These are phyloP conservation scores for Phengaris alcon DNA, from an alignment of 2,888 invertebrate genomes.

Conservation along the genomic window DNA sequence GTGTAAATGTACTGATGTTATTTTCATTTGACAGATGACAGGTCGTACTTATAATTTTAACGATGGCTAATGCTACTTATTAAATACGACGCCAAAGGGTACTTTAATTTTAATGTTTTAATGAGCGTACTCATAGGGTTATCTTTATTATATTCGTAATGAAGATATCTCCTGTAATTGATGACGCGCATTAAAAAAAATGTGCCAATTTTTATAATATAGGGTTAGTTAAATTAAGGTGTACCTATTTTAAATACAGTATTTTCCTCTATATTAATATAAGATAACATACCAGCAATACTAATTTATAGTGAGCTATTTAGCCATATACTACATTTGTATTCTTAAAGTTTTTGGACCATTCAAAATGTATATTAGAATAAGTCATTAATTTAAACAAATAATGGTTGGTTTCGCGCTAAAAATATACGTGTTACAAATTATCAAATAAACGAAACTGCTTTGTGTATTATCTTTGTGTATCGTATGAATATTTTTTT, in stretches of 20 bases:
- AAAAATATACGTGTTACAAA: conserved; percentile 10
- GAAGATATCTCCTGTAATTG: neutral
- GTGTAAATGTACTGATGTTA: neutral
- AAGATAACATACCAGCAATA: conserved; percentile 44
- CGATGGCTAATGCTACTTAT: conserved; percentile 36
- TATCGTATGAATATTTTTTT: neutral
- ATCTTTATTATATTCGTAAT: neutral
- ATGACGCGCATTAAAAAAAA: conserved; percentile 31
- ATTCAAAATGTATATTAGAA: conserved; percentile 18
- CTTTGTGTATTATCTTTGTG: neutral
- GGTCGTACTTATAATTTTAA: conserved; percentile 43
- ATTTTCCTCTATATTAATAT: conserved; percentile 49
- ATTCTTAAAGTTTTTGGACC: conserved; percentile 29
- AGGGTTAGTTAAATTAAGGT: conserved; percentile 42
- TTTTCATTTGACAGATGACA: conserved; percentile 6
- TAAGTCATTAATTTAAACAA: conserved; percentile 7
- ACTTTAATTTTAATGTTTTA: conserved; percentile 23
- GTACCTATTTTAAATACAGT: conserved; percentile 46
- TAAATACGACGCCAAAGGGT: conserved; percentile 34
- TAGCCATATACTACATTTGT: neutral
- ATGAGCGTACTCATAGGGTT: neutral
- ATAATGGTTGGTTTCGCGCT: conserved; percentile 8
- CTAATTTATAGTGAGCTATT: conserved; percentile 34
- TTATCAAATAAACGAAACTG: neutral
- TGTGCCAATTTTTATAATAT: conserved; percentile 53